These are phyloP conservation scores for Peromyscus melanophrys DNA, from an alignment of 2,797 vertebrate species.

Conservation along the genomic window DNA sequence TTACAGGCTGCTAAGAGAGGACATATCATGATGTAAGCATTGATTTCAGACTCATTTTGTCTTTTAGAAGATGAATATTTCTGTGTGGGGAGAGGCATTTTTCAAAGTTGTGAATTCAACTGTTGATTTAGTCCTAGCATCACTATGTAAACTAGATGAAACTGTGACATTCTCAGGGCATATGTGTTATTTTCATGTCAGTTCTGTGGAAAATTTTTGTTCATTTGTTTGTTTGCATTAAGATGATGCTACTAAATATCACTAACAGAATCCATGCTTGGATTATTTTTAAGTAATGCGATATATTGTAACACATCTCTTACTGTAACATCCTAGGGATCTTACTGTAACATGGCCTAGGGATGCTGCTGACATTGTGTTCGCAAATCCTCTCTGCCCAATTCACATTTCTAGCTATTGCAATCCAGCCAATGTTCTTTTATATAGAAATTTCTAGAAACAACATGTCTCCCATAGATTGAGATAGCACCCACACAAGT, in stretches of 20 bases:
- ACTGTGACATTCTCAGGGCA: background rate
- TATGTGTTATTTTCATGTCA: background rate
- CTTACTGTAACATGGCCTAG: background rate
- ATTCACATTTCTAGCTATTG: background rate
- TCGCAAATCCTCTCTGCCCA: background rate
- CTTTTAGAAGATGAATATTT: background rate
- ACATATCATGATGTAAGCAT: background rate
- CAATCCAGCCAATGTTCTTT: background rate
- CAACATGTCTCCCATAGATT: background rate
- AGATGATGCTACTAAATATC: background rate
- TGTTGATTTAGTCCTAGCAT: background rate
- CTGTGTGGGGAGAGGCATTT: background rate
- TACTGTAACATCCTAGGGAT: background rate
- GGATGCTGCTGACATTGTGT: background rate
- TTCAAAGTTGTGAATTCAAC: conserved; percentile 30
- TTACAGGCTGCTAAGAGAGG: background rate
- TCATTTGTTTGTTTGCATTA: background rate
- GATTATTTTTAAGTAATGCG: conserved; percentile 7
- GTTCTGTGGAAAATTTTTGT: background rate
- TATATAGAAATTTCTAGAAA: background rate
- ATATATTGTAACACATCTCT: background rate
- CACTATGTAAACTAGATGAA: background rate
- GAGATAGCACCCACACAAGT: background rate
- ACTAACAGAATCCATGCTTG: background rate
- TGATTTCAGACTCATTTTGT: background rate